Conservation (phyloP, 2,888 invertebrate genomes). For the Syrista parreyssii region DNA sequence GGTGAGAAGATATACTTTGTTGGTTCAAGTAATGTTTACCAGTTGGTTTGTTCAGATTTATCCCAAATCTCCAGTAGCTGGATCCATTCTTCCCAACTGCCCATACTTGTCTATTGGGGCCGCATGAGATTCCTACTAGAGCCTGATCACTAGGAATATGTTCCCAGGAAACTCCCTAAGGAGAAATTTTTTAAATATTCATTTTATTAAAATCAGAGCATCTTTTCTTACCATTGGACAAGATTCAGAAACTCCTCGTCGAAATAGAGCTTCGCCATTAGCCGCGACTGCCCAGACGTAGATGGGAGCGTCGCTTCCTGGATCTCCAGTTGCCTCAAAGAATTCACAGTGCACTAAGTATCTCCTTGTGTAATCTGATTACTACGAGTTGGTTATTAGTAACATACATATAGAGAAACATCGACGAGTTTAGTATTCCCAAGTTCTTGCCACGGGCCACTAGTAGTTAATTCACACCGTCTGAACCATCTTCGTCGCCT, state of each 20-base stretch:
- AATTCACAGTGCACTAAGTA: neutral
- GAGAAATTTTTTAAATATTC: slow-evolving; percentile 23
- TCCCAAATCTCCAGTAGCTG: slow-evolving; percentile 83
- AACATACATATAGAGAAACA: slow-evolving; percentile 78
- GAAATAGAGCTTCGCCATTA: slow-evolving; percentile 86
- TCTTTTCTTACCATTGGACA: slow-evolving; percentile 75
- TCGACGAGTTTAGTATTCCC: slow-evolving; percentile 89
- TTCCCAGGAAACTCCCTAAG: slow-evolving; percentile 81
- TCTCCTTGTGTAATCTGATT: neutral
- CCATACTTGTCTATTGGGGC: slow-evolving; percentile 80
- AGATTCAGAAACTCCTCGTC: slow-evolving; percentile 79
- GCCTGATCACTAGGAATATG: slow-evolving; percentile 86
- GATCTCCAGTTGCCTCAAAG: slow-evolving; percentile 65
- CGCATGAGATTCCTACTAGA: slow-evolving; percentile 79
- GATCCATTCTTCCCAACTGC: slow-evolving; percentile 88
- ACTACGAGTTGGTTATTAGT: neutral
- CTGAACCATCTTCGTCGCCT: slow-evolving; percentile 86
- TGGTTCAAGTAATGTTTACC: slow-evolving; percentile 57
- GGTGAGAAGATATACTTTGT: neutral
- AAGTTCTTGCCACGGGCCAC: slow-evolving; percentile 89
- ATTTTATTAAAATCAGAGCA: neutral
- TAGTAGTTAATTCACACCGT: slow-evolving; percentile 83
- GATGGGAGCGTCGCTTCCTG: slow-evolving; percentile 66
- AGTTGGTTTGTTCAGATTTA: slow-evolving; percentile 75
- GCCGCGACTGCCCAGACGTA: slow-evolving; percentile 88